phyloP scores from a whole-genome alignment of 2,113 vertebrate species.

The Mustela lutreola region DNA sequence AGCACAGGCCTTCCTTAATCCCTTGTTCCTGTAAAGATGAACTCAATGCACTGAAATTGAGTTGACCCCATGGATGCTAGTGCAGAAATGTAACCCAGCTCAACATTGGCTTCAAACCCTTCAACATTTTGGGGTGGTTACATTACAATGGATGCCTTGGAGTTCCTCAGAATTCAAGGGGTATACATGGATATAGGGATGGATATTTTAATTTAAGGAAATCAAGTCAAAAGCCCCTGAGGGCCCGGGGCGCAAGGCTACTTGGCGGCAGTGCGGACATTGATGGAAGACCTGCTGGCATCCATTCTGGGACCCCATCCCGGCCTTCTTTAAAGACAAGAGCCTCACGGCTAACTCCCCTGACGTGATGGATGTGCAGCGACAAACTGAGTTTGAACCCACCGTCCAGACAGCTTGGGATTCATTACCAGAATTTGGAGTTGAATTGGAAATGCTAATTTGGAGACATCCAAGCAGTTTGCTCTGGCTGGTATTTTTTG shows the following conservation, averaged over 20 bases:
- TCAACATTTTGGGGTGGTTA: background rate
- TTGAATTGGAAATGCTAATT: slow-evolving; percentile 48
- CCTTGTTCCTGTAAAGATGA: background rate
- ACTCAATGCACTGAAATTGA: background rate
- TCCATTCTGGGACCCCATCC: background rate
- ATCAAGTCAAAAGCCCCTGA: background rate
- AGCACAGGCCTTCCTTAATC: background rate
- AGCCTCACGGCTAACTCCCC: background rate
- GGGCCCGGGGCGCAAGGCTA: rapidly evolving
- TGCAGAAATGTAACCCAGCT: background rate
- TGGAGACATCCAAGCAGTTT: background rate
- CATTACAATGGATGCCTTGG: background rate
- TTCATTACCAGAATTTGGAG: background rate
- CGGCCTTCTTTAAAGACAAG: background rate
- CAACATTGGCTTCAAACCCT: background rate
- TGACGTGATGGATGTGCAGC: background rate
- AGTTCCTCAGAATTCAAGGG: background rate
- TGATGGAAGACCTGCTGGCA: background rate
- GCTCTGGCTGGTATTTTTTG: background rate
- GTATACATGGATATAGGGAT: rapidly evolving
- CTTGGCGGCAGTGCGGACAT: background rate
- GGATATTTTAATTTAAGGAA: background rate
- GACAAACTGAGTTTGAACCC: background rate
- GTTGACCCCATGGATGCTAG: background rate
- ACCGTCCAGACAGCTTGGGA: background rate